Percentiles rank a stretch among this genome's conserved stretches.
Conservation (phyloP, 2,113 vertebrate species). For the Petrocephalus microphthalmus region DNA sequence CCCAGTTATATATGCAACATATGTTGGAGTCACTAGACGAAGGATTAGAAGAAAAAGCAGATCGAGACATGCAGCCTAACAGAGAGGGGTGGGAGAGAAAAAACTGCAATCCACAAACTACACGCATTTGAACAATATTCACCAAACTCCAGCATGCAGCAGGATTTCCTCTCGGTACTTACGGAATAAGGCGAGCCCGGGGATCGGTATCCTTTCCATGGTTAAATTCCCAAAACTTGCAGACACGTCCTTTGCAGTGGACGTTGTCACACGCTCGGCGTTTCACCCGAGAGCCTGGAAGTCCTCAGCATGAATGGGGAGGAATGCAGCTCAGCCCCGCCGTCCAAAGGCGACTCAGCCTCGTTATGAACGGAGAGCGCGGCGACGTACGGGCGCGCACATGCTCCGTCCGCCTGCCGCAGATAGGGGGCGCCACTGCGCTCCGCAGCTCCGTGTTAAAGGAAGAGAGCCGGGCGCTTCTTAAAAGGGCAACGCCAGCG, state of each 20-base stretch:
- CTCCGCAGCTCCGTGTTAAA: background rate
- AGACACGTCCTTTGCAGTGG: conserved; percentile 36
- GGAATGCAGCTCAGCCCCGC: conserved; percentile 56
- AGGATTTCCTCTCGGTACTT: conserved; percentile 49
- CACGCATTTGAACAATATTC: background rate
- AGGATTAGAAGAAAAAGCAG: conserved; percentile 11
- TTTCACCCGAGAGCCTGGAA: conserved; percentile 44
- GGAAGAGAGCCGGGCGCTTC: background rate
- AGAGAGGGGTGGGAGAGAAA: background rate
- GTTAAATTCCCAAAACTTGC: conserved; percentile 44
- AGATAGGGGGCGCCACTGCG: conserved; percentile 59
- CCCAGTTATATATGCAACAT: background rate
- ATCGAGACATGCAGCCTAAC: conserved; percentile 5
- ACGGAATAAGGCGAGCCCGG: conserved; percentile 47
- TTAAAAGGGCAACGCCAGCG: conserved; percentile 8
- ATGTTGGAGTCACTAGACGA: conserved; percentile 1
- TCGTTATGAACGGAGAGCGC: conserved; percentile 54
- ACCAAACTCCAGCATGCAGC: background rate
- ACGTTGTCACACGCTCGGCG: conserved; percentile 45
- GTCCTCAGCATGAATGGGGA: conserved; percentile 75
- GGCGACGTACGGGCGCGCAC: conserved; percentile 39
- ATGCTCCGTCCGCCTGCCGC: conserved; percentile 22
- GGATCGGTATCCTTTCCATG: conserved; percentile 44
- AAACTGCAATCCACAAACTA: conserved; percentile 5
- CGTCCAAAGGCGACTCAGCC: conserved; percentile 60